phyloP scores from a whole-genome alignment of 2,113 vertebrate species.

The Aleadryas rufinucha region DNA sequence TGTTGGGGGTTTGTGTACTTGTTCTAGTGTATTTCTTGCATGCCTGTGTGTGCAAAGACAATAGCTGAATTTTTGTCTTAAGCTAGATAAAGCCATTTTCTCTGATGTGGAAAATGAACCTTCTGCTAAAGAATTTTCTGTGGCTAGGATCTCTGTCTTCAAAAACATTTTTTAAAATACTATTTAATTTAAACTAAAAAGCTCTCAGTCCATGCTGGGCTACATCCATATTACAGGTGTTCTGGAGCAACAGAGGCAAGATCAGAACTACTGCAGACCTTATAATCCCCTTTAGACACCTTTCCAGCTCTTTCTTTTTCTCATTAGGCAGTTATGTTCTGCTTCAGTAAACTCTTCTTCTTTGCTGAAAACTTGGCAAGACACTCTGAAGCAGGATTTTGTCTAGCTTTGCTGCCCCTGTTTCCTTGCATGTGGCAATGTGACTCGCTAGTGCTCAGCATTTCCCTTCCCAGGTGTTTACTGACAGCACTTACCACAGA shows the following conservation, averaged over 20 bases:
- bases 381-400: background rate
- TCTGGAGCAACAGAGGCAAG: background rate
- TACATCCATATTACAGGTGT: background rate
- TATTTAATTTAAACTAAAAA: background rate
- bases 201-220: background rate
- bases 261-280: background rate
- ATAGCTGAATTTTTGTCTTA: background rate
- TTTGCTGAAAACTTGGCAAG: background rate
- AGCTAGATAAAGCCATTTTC: background rate
- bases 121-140: background rate
- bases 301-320: background rate
- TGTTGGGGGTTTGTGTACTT: background rate
- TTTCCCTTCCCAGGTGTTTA: background rate
- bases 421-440: background rate
- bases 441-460: background rate
- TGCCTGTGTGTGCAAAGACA: background rate
- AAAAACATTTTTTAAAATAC: background rate
- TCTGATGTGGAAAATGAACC: background rate
- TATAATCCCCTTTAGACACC: background rate
- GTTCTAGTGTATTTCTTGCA: background rate
- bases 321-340: background rate
- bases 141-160: background rate
- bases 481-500: conserved; percentile 64
- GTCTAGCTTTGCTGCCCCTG: background rate
- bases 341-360: background rate